Base-by-base conservation (phyloP, 2,113 vertebrate genomes). In the Nycticorax nycticorax region DNA sequence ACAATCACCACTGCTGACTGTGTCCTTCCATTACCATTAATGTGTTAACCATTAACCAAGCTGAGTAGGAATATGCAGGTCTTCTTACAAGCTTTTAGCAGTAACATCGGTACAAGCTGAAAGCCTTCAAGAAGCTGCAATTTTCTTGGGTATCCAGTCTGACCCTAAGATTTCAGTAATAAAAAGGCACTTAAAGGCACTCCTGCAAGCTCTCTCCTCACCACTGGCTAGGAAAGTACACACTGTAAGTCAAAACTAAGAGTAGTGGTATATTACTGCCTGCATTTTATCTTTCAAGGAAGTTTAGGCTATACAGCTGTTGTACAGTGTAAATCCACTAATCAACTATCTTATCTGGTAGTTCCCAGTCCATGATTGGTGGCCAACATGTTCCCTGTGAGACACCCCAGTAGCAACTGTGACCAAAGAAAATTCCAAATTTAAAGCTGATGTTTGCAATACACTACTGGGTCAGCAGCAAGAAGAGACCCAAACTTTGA, bases 11-110 rank as follows among this genome's bases (percentile, higher is more conserved):
- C 45, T 52, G 62, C 33, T 41, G 56, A n/a, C 37, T 3, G 0
- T 18, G 62, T 28, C 75, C 63, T 77, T 33, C 39, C 48, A 26
- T 24, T 9, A 8, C 19, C 30, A 26, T 2, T 63, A 53, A 57
- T 0, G 2, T 26, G 39, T 24, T 19, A 35, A 22, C 4, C 60
- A 6, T 4, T 23, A 66, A 35, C 3, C n/a, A 32, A 15, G 6
- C 12, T 26, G 23, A 48, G 47, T 0, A 24, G 39, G n/a, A 82
- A 43, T 2, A 9, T 0, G 2, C 39, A 60, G 39, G 8, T 41
- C 12, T 73, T 60, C 37, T 56, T 4, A 22, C 18, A 68, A 33
- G 41, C n/a, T 43, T 56, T 52, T 5, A 30, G n/a, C 26, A 18
- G 45, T 3, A 32, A 48, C 50, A 27, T 1, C 55, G 19, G 18